phyloP scores from a whole-genome alignment of 1,140 invertebrate species.

The Periplaneta americana region DNA sequence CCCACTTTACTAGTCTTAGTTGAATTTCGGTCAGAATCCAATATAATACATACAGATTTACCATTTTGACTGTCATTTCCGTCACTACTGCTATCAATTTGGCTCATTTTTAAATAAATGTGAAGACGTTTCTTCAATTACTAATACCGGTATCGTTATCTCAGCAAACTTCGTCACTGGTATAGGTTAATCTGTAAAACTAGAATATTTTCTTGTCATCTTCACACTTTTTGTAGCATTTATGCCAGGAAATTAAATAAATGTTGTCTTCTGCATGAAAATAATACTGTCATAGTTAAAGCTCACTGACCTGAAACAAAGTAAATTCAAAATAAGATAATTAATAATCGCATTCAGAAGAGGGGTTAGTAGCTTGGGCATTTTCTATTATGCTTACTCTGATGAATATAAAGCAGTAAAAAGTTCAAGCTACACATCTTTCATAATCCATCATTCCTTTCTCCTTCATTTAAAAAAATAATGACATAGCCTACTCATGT shows the following conservation, averaged over 20 bases:
- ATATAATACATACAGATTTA: not conserved
- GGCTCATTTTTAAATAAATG: not conserved
- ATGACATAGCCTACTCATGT: too few relatives aligned
- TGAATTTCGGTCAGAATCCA: not conserved
- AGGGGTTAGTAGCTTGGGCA: too few relatives aligned
- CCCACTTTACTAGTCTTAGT: constrained; percentile 8
- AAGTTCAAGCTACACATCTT: too few relatives aligned
- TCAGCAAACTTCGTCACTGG: too few relatives aligned
- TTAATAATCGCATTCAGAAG: too few relatives aligned
- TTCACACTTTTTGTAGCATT: not conserved
- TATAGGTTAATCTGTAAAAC: too few relatives aligned
- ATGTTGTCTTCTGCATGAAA: not conserved
- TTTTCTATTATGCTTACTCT: too few relatives aligned
- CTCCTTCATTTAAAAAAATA: too few relatives aligned
- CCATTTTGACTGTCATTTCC: not conserved
- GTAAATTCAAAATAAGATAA: not conserved
- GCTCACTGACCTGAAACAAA: not conserved
- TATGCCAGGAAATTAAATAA: not conserved
- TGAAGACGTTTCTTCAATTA: not conserved
- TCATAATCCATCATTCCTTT: too few relatives aligned
- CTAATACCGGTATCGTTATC: too few relatives aligned
- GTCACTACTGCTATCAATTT: not conserved
- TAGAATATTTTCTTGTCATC: too few relatives aligned
- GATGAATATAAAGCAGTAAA: too few relatives aligned
- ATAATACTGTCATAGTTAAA: not conserved